Evolutionary conservation across 37 sponge, comb jelly and placozoan species (phyloP), one percentile per base, ranked within the genome.

Genomic region (Chondrosia reniformis): DNA sequence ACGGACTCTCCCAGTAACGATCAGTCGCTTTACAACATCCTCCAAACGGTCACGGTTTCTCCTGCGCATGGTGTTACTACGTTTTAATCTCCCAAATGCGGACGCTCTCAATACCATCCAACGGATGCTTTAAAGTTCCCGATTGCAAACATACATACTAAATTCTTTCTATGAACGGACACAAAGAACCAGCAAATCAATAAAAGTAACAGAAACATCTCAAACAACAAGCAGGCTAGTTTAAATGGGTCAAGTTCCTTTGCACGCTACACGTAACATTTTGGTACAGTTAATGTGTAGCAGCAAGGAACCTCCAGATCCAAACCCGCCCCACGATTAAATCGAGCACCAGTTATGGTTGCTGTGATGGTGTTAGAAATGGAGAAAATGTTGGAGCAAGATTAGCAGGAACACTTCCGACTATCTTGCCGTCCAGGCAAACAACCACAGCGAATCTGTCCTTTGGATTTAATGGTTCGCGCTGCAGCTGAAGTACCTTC

Each of bases 401-500:
- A 28, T 81, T 81, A 45, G 4, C 41, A 33, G 78, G 71, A 34
- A 84, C 56, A 28, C 73, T 74, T 15, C 78, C 71, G 2, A 84
- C 73, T 45, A 76, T 43, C 28, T 77, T 33, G 4, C 45, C 8
- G 45, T 25, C 8, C 19, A 72, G 77, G 17, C 37, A 31, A 15
- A 87, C 77, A 36, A 80, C 72, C n/a, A 81, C 82, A 71, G 81
- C 54, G 43, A 13, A 32, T 9, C 49, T 49, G 67, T 86, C 87
- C 19, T 76, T 58, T 24, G 71, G 71, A 76, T 86, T 86, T 7
- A 25, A 38, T 76, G 87, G 82, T 54, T 80, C 67, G 9, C 39
- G 67, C 30, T 66, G 67, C 38, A 66, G 38, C 38, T 66, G 67
- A 8, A 66, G 67, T 33, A 33, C 39, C 9, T 66, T 39, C 7